A percentile compares a stretch with the other conserved stretches of the same genome.
phyloP scores from a whole-genome alignment of 2,888 invertebrate species.

The Trilocha varians region DNA sequence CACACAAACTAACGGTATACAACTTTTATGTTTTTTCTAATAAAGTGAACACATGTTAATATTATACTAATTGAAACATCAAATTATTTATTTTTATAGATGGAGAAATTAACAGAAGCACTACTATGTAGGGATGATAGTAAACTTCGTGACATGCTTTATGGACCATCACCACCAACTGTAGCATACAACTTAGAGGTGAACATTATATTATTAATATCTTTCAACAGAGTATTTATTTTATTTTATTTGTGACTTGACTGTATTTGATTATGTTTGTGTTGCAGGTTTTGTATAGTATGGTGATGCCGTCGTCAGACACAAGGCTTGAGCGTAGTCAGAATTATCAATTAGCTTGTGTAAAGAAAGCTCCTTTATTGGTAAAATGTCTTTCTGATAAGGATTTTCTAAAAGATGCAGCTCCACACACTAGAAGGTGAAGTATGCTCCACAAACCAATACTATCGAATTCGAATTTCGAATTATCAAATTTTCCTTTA shows the following conservation, averaged over 20 bases:
- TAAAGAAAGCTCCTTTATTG: slow-evolving; percentile 69
- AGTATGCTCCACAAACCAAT: neutral
- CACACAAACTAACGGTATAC: slow-evolving; percentile 77
- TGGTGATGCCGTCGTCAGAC: slow-evolving; percentile 92
- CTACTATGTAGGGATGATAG: slow-evolving; percentile 55
- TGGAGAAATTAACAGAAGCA: slow-evolving; percentile 61
- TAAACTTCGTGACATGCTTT: slow-evolving; percentile 58
- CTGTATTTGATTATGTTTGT: too few relatives aligned
- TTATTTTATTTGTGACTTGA: too few relatives aligned
- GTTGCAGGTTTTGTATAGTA: slow-evolving; percentile 89
- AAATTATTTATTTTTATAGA: slow-evolving; percentile 22
- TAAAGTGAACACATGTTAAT: neutral
- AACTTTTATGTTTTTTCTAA: slow-evolving; percentile 2
- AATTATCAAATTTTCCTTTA: too few relatives aligned
- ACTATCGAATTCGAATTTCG: neutral
- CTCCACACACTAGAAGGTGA: slow-evolving; percentile 63
- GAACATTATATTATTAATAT: too few relatives aligned
- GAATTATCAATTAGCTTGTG: slow-evolving; percentile 74
- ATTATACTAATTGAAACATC: neutral
- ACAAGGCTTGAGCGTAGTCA: slow-evolving; percentile 80
- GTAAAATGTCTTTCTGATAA: slow-evolving; percentile 62
- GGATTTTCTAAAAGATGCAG: slow-evolving; percentile 63
- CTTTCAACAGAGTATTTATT: too few relatives aligned
- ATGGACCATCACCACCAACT: slow-evolving; percentile 61
- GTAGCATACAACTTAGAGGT: slow-evolving; percentile 68